These are phyloP conservation scores for Ammodytes dubius DNA, from an alignment of 2,113 vertebrate genomes.

Conservation along the genomic window DNA sequence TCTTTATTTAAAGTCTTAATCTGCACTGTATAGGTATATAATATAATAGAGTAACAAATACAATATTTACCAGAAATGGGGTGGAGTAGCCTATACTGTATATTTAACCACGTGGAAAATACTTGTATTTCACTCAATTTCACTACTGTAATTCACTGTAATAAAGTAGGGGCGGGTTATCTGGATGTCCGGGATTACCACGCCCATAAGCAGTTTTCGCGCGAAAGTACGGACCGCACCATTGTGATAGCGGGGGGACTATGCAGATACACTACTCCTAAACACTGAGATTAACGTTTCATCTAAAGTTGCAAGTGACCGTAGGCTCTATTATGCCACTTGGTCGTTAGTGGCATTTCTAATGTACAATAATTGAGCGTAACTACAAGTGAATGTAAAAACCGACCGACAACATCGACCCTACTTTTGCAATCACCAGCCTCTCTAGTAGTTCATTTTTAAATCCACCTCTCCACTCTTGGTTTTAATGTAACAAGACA, in stretches of 20 bases:
- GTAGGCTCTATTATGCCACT: rapidly evolving
- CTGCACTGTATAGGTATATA: not conserved
- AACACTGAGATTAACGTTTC: rapidly evolving
- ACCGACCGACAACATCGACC: rapidly evolving
- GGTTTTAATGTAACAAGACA: not conserved
- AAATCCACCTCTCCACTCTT: conserved; percentile 40
- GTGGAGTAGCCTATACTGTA: not conserved
- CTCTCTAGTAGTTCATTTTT: conserved; percentile 49
- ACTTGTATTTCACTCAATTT: not conserved
- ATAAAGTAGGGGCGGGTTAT: not conserved
- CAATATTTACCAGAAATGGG: not conserved
- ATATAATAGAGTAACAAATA: conserved; percentile 68
- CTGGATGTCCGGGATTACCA: not conserved
- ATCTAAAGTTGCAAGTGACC: rapidly evolving
- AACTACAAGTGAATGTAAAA: not conserved
- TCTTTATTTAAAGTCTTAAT: not conserved
- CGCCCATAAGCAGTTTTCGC: conserved; percentile 75
- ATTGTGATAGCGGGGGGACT: conserved; percentile 1
- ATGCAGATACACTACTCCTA: rapidly evolving
- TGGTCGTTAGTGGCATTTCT: rapidly evolving
- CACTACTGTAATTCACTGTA: not conserved
- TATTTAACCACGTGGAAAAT: not conserved
- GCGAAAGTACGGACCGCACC: conserved; percentile 77
- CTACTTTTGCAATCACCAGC: not conserved
- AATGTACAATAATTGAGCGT: not conserved